Conservation (phyloP, 1,140 invertebrate species). For the Leptonema lineaticorne region DNA sequence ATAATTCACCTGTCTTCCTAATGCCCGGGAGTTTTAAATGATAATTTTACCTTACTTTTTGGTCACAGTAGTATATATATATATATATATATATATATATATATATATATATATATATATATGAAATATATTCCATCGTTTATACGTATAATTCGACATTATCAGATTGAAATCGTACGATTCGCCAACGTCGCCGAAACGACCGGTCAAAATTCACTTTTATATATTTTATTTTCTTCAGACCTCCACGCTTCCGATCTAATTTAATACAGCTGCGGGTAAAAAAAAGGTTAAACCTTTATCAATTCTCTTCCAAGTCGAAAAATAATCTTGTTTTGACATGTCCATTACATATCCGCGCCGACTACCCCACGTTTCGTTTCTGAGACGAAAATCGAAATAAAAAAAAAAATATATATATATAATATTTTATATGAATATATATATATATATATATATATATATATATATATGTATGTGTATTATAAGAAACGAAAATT, state of each 20-base stretch:
- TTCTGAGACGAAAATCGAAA: not conserved
- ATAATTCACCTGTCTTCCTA: too few relatives aligned
- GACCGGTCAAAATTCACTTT: not conserved
- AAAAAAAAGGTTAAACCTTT: conserved; percentile 8
- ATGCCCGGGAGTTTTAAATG: too few relatives aligned
- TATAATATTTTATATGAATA: not conserved
- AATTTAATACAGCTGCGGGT: conserved; percentile 5
- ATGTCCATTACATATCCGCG: conserved; percentile 9
- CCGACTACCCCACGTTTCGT: not conserved
- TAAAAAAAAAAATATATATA: too few relatives aligned
- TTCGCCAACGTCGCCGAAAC: not conserved
- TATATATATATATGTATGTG: too few relatives aligned
- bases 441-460: not conserved
- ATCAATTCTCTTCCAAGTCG: conserved; percentile 14
- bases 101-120: too few relatives aligned
- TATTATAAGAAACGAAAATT: too few relatives aligned
- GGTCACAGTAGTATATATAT: too few relatives aligned
- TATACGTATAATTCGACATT: too few relatives aligned
- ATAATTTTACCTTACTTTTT: too few relatives aligned
- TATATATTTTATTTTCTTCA: conserved; percentile 1
- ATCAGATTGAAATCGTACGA: too few relatives aligned
- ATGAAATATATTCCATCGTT: too few relatives aligned
- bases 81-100: too few relatives aligned
- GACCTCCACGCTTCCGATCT: not conserved
- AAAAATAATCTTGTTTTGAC: conserved; percentile 18